These are phyloP conservation scores for Brachionus plicatilis DNA, from an alignment of 1,140 invertebrate genomes.

Conservation along the genomic window DNA sequence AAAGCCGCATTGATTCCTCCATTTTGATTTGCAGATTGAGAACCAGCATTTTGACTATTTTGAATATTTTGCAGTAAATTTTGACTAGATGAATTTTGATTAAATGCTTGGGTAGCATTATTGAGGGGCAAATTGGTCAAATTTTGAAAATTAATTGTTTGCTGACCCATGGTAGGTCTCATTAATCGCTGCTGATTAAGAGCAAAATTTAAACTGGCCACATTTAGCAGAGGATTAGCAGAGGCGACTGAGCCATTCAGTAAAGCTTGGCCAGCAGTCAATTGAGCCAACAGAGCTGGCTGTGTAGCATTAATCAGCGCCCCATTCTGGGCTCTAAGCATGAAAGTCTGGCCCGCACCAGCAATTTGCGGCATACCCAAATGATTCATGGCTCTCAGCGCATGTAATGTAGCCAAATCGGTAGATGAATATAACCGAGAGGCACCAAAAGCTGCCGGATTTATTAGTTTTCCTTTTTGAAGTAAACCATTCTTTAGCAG, in stretches of 20 bases:
- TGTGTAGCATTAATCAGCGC: not conserved
- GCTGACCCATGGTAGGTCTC: not conserved
- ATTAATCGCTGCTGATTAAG: not conserved
- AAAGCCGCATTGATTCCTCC: not conserved
- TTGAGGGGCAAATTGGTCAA: not conserved
- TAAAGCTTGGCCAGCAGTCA: not conserved
- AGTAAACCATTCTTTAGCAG: not conserved
- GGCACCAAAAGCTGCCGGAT: not conserved
- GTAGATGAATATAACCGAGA: not conserved
- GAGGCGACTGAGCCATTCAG: not conserved
- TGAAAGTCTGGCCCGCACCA: not conserved
- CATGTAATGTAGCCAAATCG: conserved; percentile 17
- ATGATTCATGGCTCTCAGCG: not conserved
- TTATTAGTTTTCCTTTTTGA: conserved; percentile 7
- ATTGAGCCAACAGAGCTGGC: not conserved
- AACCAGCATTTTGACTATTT: conserved; percentile 1
- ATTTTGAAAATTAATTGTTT: not conserved
- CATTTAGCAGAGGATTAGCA: not conserved
- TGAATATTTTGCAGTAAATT: conserved; percentile 20
- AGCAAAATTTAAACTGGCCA: not conserved
- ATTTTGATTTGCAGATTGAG: not conserved
- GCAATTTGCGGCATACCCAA: not conserved
- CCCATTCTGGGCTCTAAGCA: not conserved
- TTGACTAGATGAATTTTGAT: not conserved
- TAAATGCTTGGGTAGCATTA: not conserved